Conservation (phyloP, 2,888 invertebrate genomes). For the Theretra japonica region DNA sequence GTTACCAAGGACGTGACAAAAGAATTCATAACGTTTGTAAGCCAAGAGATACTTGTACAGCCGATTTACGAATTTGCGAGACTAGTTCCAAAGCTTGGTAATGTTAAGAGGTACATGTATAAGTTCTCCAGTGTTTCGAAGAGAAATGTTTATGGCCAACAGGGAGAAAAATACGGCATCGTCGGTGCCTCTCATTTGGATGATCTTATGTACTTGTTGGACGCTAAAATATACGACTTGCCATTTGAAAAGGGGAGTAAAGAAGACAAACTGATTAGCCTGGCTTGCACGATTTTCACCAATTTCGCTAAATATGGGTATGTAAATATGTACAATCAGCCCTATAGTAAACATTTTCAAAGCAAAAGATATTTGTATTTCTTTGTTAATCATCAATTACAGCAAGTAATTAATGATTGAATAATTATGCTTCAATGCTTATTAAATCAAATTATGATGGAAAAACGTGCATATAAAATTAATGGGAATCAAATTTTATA, state of each 20-base stretch:
- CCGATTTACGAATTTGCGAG: slow-evolving; percentile 42
- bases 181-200: slow-evolving; percentile 62
- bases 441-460: too few relatives aligned
- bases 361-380: too few relatives aligned
- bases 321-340: slow-evolving; percentile 38
- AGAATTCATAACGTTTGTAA: slow-evolving; percentile 48
- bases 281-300: slow-evolving; percentile 58
- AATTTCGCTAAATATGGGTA: slow-evolving; percentile 71
- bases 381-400: not conserved
- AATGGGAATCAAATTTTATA: too few relatives aligned
- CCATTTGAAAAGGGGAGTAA: slow-evolving; percentile 51
- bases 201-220: slow-evolving; percentile 64
- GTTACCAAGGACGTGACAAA: slow-evolving; percentile 44
- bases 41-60: slow-evolving; percentile 46
- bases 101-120: slow-evolving; percentile 46
- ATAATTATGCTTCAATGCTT: too few relatives aligned
- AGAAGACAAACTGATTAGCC: slow-evolving; percentile 56
- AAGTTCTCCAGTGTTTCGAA: slow-evolving; percentile 58
- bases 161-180: slow-evolving; percentile 52
- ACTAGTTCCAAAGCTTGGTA: slow-evolving; percentile 35
- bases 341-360: not conserved
- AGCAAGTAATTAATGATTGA: too few relatives aligned
- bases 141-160: slow-evolving; percentile 53
- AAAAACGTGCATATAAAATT: too few relatives aligned
- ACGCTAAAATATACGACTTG: slow-evolving; percentile 50